Conservation (phyloP, 2,797 vertebrate species). For the Sorex maritimensis region DNA sequence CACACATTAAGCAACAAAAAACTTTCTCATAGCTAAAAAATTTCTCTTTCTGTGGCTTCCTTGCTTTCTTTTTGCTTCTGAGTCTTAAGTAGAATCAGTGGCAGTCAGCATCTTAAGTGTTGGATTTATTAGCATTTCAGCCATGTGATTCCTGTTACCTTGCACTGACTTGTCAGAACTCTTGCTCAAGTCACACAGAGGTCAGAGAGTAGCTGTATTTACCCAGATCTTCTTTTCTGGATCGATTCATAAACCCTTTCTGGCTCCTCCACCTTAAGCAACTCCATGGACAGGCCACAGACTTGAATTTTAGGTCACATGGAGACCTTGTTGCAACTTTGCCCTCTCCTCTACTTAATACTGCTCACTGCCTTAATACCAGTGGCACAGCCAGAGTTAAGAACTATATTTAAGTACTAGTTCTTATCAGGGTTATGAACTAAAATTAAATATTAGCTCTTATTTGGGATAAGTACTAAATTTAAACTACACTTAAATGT, state of each 20-base stretch:
- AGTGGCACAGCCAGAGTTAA: not conserved
- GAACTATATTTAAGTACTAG: not conserved
- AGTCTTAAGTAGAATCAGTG: constrained; percentile 22
- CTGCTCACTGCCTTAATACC: not conserved
- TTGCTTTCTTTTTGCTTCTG: not conserved
- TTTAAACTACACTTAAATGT: not conserved
- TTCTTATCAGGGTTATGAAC: not conserved
- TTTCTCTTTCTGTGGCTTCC: not conserved
- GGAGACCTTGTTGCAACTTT: constrained; percentile 20
- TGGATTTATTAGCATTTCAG: constrained; percentile 50
- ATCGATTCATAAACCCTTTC: constrained; percentile 13
- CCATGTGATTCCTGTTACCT: constrained; percentile 40
- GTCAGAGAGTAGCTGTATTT: constrained; percentile 20
- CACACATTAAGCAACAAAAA: not conserved
- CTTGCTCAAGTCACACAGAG: constrained; percentile 40
- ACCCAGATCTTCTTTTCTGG: not conserved
- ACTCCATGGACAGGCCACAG: constrained; percentile 9
- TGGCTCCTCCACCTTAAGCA: not conserved
- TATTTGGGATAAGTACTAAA: not conserved
- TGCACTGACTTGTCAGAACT: constrained; percentile 64
- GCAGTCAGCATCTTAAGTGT: not conserved
- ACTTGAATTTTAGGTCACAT: constrained; percentile 41
- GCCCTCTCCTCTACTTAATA: constrained; percentile 48
- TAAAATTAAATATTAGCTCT: too few relatives aligned
- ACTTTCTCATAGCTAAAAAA: constrained; percentile 25